A percentile compares a stretch with the other conserved stretches of the same genome.
phyloP scores from a whole-genome alignment of 2,113 vertebrate species.

The Zosterops borbonicus region DNA sequence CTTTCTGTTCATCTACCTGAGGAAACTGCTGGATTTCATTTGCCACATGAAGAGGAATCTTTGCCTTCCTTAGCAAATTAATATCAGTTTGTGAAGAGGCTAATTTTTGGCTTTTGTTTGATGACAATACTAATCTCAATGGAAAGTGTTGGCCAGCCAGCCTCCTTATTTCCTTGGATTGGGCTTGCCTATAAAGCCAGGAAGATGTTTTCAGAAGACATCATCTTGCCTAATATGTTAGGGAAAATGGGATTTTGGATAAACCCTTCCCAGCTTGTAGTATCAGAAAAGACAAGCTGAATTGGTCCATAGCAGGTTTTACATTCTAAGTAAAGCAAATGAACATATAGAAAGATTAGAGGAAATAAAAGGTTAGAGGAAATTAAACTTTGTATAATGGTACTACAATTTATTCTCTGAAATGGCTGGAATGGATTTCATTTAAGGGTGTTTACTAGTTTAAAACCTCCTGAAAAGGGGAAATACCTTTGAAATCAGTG shows the following conservation, averaged over 20 bases:
- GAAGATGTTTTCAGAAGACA: background rate
- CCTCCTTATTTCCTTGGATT: background rate
- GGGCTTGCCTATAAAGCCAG: background rate
- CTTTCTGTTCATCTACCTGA: background rate
- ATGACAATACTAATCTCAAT: fast-evolving
- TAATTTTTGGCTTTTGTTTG: background rate
- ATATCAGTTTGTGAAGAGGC: background rate
- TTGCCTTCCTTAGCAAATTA: background rate
- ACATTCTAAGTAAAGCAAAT: background rate
- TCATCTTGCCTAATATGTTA: background rate
- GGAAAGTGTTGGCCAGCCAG: background rate
- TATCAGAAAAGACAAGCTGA: background rate
- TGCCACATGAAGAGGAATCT: background rate
- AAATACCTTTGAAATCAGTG: constrained; percentile 29
- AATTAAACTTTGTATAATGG: background rate
- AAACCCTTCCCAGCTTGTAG: background rate
- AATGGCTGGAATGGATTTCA: background rate
- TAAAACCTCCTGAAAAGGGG: background rate
- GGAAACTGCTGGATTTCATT: background rate
- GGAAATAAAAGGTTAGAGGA: background rate
- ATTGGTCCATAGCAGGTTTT: background rate
- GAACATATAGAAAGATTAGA: background rate
- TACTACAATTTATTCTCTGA: background rate
- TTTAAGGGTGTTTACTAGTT: background rate
- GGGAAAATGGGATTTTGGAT: background rate